Conservation (phyloP, 2,888 invertebrate species). For the Platynereis dumerilii region DNA sequence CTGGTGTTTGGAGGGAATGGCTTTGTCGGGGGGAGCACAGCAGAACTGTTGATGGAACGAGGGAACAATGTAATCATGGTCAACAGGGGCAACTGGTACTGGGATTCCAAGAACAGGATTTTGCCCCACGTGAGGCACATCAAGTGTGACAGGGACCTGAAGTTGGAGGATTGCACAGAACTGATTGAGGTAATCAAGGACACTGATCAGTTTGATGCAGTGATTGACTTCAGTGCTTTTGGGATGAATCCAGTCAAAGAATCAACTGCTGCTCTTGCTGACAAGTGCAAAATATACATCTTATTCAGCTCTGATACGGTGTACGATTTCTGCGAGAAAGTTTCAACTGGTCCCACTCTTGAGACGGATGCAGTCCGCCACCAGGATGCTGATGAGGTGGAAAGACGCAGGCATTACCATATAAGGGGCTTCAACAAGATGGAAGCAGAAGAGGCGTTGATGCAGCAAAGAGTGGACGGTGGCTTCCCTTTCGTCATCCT, state of each 20-base stretch:
- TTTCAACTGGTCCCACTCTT: slow-evolving; percentile 40
- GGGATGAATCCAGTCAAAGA: slow-evolving; percentile 59
- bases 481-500: slow-evolving; percentile 61
- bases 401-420: slow-evolving; percentile 51
- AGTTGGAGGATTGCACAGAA: slow-evolving; percentile 42
- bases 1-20: slow-evolving; percentile 66
- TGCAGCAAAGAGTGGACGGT: slow-evolving; percentile 44
- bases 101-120: slow-evolving; percentile 56
- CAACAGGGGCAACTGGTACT: slow-evolving; percentile 65
- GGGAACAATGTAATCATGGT: slow-evolving; percentile 57
- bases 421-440: slow-evolving; percentile 64
- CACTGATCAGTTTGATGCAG: slow-evolving; percentile 57
- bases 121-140: slow-evolving; percentile 51
- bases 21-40: slow-evolving; percentile 64
- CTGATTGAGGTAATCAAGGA: slow-evolving; percentile 41
- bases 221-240: slow-evolving; percentile 64
- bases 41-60: slow-evolving; percentile 51
- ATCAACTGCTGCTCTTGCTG: slow-evolving; percentile 52
- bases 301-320: slow-evolving; percentile 66
- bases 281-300: slow-evolving; percentile 60
- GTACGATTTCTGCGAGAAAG: slow-evolving; percentile 64
- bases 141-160: slow-evolving; percentile 59
- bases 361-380: slow-evolving; percentile 64
- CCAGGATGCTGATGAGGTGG: slow-evolving; percentile 44
- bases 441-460: slow-evolving; percentile 60